These are phyloP conservation scores for Agriopis marginaria DNA, from an alignment of 2,888 invertebrate species.

Conservation along the genomic window DNA sequence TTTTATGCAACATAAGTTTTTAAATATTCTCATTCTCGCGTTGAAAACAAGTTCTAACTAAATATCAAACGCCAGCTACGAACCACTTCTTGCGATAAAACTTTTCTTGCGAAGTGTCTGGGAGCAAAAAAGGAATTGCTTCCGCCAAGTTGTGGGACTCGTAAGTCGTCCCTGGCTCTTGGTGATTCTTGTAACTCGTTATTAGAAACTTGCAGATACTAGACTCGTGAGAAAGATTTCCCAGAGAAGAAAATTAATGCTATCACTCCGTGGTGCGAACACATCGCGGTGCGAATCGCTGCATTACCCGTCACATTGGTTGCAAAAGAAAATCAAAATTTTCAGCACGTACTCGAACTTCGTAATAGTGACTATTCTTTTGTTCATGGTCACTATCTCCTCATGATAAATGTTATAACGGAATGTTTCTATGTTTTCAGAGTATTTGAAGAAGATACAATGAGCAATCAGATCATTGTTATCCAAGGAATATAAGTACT, in stretches of 20 bases:
- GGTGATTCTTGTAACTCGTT: conserved; percentile 53
- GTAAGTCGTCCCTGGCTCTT: conserved; percentile 30
- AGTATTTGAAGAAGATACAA: neutral
- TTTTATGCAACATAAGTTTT: no score
- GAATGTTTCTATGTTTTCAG: conserved; percentile 5
- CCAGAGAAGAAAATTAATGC: neutral
- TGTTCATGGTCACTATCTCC: neutral
- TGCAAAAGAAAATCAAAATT: neutral
- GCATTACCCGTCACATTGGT: neutral
- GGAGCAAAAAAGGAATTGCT: conserved; percentile 51
- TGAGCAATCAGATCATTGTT: neutral
- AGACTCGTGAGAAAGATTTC: conserved; percentile 1
- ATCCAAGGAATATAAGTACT: no score
- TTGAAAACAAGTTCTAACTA: conserved; percentile 8
- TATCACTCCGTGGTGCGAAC: neutral
- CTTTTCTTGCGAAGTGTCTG: conserved; percentile 42
- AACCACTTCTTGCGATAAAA: conserved; percentile 30
- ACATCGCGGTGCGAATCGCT: no score
- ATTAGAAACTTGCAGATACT: conserved; percentile 46
- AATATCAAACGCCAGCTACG: conserved; percentile 14
- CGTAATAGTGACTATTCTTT: neutral
- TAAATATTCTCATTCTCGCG: conserved; percentile 1
- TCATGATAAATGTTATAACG: neutral
- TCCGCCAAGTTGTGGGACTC: conserved; percentile 39
- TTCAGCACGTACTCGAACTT: conserved; percentile 5